Percentiles rank a stretch among this genome's conserved stretches.
Conservation (phyloP, 2,113 vertebrate genomes). For the Lipotes vexillifer region DNA sequence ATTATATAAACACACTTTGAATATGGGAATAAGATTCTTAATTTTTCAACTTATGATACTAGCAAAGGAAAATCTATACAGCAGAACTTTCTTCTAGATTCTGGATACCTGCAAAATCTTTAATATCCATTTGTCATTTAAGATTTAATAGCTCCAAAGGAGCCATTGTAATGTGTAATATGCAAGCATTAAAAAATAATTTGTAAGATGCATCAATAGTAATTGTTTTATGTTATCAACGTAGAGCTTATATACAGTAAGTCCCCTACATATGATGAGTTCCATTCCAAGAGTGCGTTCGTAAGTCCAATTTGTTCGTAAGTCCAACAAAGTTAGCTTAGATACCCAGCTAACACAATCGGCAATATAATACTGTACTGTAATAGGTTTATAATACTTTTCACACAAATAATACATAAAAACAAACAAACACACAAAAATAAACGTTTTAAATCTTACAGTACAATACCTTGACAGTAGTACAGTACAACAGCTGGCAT, state of each 20-base stretch:
- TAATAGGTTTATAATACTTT: too few relatives aligned
- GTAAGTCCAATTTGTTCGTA: too few relatives aligned
- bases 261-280: too few relatives aligned
- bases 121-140: slow-evolving; percentile 16
- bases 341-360: too few relatives aligned
- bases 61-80: background rate
- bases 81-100: background rate
- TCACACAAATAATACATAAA: too few relatives aligned
- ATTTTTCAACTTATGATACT: background rate
- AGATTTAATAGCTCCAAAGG: slow-evolving; percentile 14
- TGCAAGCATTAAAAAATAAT: slow-evolving; percentile 7
- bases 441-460: too few relatives aligned
- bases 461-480: too few relatives aligned
- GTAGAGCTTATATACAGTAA: background rate
- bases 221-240: background rate
- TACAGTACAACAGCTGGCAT: too few relatives aligned
- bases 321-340: too few relatives aligned
- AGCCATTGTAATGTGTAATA: background rate
- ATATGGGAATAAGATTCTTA: background rate
- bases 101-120: background rate
- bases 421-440: too few relatives aligned
- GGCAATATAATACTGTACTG: too few relatives aligned
- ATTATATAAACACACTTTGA: background rate
- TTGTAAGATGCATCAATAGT: background rate
- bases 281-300: too few relatives aligned